phyloP scores from a whole-genome alignment of 2,113 vertebrate species.

The Albula goreensis region DNA sequence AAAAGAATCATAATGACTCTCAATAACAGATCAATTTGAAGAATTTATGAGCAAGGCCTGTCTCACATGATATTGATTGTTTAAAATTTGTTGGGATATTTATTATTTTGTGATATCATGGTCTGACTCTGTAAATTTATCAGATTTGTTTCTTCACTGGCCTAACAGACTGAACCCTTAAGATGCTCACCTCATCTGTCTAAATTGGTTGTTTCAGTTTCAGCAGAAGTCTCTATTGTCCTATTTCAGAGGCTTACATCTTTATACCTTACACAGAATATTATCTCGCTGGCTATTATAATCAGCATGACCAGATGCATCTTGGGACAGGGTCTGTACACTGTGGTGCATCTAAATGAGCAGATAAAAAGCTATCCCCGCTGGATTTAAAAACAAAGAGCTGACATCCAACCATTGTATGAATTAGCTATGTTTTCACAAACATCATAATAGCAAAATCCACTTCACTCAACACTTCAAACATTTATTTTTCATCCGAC shows the following conservation, averaged over 20 bases:
- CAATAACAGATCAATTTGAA: neutral
- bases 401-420: constrained; percentile 9
- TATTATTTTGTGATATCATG: neutral
- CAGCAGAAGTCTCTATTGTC: neutral
- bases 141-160: neutral
- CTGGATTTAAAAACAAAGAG: neutral
- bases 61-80: neutral
- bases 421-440: constrained; percentile 4
- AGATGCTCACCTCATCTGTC: neutral
- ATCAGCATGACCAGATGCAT: neutral
- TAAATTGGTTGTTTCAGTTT: neutral
- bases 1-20: too few species aligned
- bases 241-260: neutral
- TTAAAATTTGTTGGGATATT: neutral
- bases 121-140: neutral
- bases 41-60: neutral
- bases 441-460: constrained; percentile 33
- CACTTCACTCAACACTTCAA: constrained; percentile 33
- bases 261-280: neutral
- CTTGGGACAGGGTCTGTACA: neutral
- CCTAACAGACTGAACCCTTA: neutral
- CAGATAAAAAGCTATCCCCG: neutral
- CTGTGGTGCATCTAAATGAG: neutral
- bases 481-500: constrained; percentile 36
- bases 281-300: neutral